Base-by-base conservation (phyloP, 2,113 vertebrate species). In the Colaptes auratus region DNA sequence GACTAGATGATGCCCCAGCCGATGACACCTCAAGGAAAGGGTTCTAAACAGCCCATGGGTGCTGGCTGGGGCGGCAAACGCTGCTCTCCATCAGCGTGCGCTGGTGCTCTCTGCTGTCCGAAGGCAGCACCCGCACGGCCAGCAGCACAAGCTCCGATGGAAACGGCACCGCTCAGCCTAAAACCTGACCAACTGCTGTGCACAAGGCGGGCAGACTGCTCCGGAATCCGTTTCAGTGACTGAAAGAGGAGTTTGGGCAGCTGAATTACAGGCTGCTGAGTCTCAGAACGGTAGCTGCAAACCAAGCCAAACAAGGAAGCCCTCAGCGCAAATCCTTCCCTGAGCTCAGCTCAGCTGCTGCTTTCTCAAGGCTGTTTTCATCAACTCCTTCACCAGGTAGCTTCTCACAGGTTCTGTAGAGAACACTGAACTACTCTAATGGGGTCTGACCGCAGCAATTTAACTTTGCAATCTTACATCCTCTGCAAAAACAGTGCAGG, bases 31-130 rank as follows among this genome's bases (percentile, higher is more conserved):
- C 28, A 23, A 56, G 66, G 70, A n/a, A 59, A 80, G 11, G 14
- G 16, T 2, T 10, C 33, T 9, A 84, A 86, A 56, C 9, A 39
- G 64, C 15, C 3, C 5, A 8, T 13, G 28, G 12, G 4, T 7
- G 33, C 25, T 42, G 23, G 55, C 3, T 65, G 15, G 19, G 27
- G 1, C 67, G 67, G 48, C 52, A n/a, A 83, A 35, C 46, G 21
- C 25, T 1, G 8, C 28, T 14, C 77, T 42, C 48, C 23, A 67
- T 10, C 71, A 63, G 80, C 0, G 28, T 48, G 75, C 67, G 1
- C 46, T 95, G 89, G n/a, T 64, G 96, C 95, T 91, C 96, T 85
- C 97, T 96, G 88, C 93, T 97, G 97, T 84, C 85, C 87, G 86
- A 44, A 79, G 3, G 6, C 61, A 31, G 89, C 74, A 93, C 58